A percentile compares a stretch with the other conserved stretches of the same genome.
These are phyloP conservation scores for Cotesia glomerata DNA, from an alignment of 1,140 invertebrate genomes.

Conservation along the genomic window DNA sequence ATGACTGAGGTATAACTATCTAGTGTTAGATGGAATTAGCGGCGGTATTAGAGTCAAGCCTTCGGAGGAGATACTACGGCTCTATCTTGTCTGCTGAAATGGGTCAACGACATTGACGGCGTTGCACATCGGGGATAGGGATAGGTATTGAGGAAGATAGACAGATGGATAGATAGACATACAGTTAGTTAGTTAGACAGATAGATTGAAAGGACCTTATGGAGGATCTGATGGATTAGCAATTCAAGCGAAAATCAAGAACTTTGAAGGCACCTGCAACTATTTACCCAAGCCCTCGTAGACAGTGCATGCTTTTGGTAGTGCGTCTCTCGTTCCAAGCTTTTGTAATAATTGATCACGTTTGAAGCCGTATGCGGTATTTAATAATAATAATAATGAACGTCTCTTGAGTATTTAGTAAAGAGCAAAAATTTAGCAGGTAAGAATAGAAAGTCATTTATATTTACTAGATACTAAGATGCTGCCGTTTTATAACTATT, in stretches of 20 bases:
- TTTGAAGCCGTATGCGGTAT: too few species aligned
- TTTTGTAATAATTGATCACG: not conserved
- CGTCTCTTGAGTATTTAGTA: too few species aligned
- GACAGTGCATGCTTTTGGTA: not conserved
- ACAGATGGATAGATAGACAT: too few species aligned
- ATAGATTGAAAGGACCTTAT: not conserved
- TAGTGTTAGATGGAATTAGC: conserved; percentile 8
- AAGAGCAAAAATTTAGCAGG: too few species aligned
- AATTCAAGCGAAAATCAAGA: not conserved
- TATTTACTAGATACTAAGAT: too few species aligned
- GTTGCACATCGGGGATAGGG: not conserved
- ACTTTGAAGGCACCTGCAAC: not conserved
- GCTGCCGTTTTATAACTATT: too few species aligned
- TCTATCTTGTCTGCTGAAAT: conserved; percentile 12
- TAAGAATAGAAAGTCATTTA: too few species aligned
- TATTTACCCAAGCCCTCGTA: not conserved
- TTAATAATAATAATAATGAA: too few species aligned
- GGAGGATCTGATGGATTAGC: not conserved
- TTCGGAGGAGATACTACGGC: not conserved
- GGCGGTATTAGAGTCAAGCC: conserved; percentile 14
- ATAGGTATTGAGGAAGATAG: not conserved
- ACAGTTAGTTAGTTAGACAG: not conserved
- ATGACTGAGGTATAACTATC: too few species aligned
- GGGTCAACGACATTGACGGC: conserved; percentile 16
- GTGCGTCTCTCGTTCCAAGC: not conserved